Base-by-base conservation (phyloP, 2,888 invertebrate genomes). In the Allophyes oxyacanthae region DNA sequence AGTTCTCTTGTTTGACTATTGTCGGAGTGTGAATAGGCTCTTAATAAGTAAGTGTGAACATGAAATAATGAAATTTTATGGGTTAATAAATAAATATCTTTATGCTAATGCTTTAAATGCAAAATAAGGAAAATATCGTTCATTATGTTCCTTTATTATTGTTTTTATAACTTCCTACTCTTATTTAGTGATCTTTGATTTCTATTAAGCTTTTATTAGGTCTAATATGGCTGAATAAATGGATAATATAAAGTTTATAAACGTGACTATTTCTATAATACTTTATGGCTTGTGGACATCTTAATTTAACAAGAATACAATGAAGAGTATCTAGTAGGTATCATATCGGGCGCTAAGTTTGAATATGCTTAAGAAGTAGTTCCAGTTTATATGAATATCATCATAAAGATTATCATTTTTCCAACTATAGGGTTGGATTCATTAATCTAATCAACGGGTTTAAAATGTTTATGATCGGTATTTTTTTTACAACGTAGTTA, bases 21-120 rank as follows among this genome's bases (percentile, higher is more conserved):
- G 64, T 62, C 43, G 40, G 33, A 34, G 15, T 28, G 37, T 59
- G 51, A 58, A 55, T 49, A 48, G 32, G 14, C 40, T 37, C 42
- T 54, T 64, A 55, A 60, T 41, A 49, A 55, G 56, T 20, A 44
- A 66, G 65, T 64, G 61, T 20, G 50, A 70, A 57, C 15, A 37
- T 44, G 34, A 37, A 15, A 32, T 40, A 45, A 44, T 58, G 42
- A 55, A 56, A 34, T 15, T 64, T 71, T 64, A 71, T 54, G 40
- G 13, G 41, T 37, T 38, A 42, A 49, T 61, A 65, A 73, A 66
- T 56, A 55, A 41, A 49, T 62, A 55, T 28, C 14, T 70, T 43
- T 46, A 51, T 32, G 52, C 44, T 36, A 25, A 40, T 40, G 30
- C 45, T 66, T 46, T 28, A 26, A 13, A 44, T 15, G 61, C 14